Base-by-base conservation (phyloP, 2,797 vertebrate species). In the Brachymystax lenok region DNA sequence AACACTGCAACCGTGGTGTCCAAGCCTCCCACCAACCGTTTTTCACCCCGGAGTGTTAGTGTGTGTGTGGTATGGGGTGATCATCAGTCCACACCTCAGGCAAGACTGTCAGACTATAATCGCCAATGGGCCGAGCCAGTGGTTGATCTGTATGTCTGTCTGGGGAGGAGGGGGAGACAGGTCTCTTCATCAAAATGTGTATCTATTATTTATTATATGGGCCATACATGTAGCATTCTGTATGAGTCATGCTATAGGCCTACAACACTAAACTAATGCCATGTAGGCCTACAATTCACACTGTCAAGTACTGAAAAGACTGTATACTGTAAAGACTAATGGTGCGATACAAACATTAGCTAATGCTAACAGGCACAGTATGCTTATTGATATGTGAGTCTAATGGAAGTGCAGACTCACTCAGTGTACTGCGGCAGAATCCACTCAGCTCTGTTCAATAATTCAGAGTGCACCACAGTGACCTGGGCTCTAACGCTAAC, bases 401-500 rank as follows among this genome's bases (percentile, higher is more conserved):
- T 79, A 59, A 76, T 30, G 56, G 75, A 69, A 35, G 19, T 75
- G 79, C 78, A 71, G 73, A 74, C 81, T 46, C 61, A 21, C 28
- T 4, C 14, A 54, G 54, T 35, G 66, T 56, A 82, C 68, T 86
- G 81, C 77, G 74, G 81, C 81, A 78, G 63, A 76, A 82, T 83
- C 77, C 59, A 87, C 61, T 78, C 74, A 63, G 52, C 40, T 75
- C 74, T 79, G 40, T 46, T 46, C 40, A 46, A 91, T 89, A 91
- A 90, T 92, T 91, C 79, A 92, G 79, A 51, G 50, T 82, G 80
- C 69, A 84, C 74, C 74, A 46, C 40, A 78, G 73, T 73, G 74
- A 84, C 85, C 84, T 73, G 76, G 80, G 76, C 76, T 79, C 40
- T 33, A 33, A 33, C 33, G 4, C 33, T 33, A 33, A 33, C 3